Percentiles rank a stretch among this genome's conserved stretches.
Evolutionary conservation across 2,888 invertebrate genomes (phyloP).

Genomic region (Peribatodes rhomboidaria): DNA sequence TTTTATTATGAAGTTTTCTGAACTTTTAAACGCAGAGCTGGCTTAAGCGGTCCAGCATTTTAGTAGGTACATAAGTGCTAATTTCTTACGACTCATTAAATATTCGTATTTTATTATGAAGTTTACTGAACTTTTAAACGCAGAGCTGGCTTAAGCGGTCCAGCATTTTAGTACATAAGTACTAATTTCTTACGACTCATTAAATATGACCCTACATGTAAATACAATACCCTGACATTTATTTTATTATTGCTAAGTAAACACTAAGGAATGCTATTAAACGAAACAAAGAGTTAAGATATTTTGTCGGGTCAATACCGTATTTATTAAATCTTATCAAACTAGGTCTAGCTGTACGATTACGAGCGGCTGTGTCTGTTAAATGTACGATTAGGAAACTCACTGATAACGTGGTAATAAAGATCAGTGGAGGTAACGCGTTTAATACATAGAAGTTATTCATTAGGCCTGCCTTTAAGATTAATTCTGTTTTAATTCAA

Average conservation of each 20-base stretch:
- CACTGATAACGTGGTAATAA: too few relatives aligned
- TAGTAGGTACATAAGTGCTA: background rate
- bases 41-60: too few relatives aligned
- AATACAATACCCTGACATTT: background rate
- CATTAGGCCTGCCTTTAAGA: too few relatives aligned
- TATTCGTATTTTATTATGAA: background rate
- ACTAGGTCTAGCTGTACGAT: background rate
- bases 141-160: too few relatives aligned
- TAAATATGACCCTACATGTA: background rate
- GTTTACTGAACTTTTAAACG: too few relatives aligned
- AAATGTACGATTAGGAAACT: background rate
- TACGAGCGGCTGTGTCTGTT: too few relatives aligned
- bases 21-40: too few relatives aligned
- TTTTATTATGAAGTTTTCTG: too few relatives aligned
- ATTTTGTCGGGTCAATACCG: background rate
- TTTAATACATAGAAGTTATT: too few relatives aligned
- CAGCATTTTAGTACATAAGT: too few relatives aligned
- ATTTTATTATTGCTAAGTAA: slow-evolving; percentile 3
- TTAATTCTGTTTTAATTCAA: too few relatives aligned
- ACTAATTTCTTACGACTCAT: background rate
- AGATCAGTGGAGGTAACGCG: too few relatives aligned
- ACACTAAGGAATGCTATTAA: background rate
- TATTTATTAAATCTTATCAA: slow-evolving; percentile 1
- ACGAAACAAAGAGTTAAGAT: background rate
- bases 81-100: background rate